A percentile compares a stretch with the other conserved stretches of the same genome.
Conservation (phyloP, 2,888 invertebrate genomes). For the Spodoptera exigua region DNA sequence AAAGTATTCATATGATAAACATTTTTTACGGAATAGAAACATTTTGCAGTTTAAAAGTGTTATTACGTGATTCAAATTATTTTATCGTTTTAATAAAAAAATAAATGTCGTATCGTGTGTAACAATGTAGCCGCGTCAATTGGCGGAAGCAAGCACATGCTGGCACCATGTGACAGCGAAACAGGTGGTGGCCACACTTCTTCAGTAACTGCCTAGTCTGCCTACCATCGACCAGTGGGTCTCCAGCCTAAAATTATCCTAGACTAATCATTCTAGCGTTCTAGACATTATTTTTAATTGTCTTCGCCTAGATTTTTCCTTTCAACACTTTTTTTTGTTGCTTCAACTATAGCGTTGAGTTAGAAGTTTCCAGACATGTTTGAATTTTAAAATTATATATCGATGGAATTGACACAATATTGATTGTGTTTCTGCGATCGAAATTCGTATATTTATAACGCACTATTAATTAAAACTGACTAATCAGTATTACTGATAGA, state of each 20-base stretch:
- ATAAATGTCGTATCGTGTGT: conserved; percentile 53
- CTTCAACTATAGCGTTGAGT: too few relatives aligned
- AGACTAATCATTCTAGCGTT: conserved; percentile 37
- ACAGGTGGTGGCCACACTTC: conserved; percentile 79
- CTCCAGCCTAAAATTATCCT: conserved; percentile 51
- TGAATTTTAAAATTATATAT: too few relatives aligned
- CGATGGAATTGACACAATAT: too few relatives aligned
- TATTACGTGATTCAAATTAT: too few relatives aligned
- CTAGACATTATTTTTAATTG: conserved; percentile 28
- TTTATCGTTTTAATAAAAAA: too few relatives aligned
- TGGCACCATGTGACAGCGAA: conserved; percentile 77
- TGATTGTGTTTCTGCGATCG: not conserved
- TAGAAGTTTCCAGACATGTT: too few relatives aligned
- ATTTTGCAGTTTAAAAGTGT: too few relatives aligned
- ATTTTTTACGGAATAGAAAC: too few relatives aligned
- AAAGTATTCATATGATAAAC: too few relatives aligned
- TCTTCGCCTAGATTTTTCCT: conserved; percentile 35
- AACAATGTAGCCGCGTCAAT: conserved; percentile 64
- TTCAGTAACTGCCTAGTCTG: conserved; percentile 77
- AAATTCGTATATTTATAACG: not conserved
- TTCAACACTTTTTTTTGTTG: not conserved
- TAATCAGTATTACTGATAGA: too few relatives aligned
- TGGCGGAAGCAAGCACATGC: conserved; percentile 82
- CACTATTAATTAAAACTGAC: not conserved
- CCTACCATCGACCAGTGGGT: conserved; percentile 74